A percentile compares a stretch with the other conserved stretches of the same genome.
Conservation (phyloP, 92 coral and sea anemone genomes). For the Porites divaricata region DNA sequence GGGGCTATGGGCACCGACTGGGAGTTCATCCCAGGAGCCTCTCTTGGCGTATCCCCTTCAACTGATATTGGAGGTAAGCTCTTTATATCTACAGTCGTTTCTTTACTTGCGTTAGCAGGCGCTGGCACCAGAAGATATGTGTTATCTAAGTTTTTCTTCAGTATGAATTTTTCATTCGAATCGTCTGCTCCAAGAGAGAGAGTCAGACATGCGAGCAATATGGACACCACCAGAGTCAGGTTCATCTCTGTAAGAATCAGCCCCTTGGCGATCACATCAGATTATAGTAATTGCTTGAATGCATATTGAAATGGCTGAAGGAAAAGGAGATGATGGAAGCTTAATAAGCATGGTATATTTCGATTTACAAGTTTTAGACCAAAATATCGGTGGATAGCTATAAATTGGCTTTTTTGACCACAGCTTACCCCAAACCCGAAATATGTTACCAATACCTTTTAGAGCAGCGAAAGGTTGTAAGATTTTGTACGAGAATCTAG, state of each 20-base stretch:
- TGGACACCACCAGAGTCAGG: not conserved
- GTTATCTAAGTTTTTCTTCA: conserved; percentile 70
- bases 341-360: too few species aligned
- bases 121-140: conserved; percentile 77
- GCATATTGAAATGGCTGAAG: conserved; percentile 2
- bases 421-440: too few species aligned
- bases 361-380: too few species aligned
- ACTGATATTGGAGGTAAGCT: conserved; percentile 76
- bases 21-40: conserved; percentile 66
- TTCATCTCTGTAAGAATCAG: conserved; percentile 9
- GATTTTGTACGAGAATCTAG: too few species aligned
- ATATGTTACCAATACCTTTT: too few species aligned
- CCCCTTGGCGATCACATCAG: conserved; percentile 30
- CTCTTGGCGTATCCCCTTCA: not conserved
- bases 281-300: not conserved
- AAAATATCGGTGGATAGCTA: too few species aligned
- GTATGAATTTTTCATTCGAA: conserved; percentile 48
- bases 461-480: too few species aligned
- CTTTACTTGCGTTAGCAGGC: conserved; percentile 53
- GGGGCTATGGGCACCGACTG: conserved; percentile 35
- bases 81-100: conserved; percentile 62
- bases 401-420: too few species aligned
- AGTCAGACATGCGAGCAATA: conserved; percentile 8
- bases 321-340: not conserved
- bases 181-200: conserved; percentile 13